Evolutionary conservation across 1,140 invertebrate genomes (phyloP).

Genomic region (Atopsyche davidsoni): DNA sequence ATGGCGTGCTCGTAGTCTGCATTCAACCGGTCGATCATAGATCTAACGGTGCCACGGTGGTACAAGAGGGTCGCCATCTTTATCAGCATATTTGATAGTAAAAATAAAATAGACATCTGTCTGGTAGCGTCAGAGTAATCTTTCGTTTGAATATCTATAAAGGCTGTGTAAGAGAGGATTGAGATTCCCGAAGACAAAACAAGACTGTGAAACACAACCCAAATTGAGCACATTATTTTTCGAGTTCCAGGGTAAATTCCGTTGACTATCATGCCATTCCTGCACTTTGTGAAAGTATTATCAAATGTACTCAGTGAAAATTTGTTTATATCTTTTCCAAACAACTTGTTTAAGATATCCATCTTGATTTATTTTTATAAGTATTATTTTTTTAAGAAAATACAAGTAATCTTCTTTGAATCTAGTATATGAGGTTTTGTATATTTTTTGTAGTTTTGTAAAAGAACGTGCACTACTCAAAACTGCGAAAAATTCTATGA

Average conservation of each 20-base stretch:
- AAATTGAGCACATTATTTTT: not conserved
- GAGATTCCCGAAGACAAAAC: not conserved
- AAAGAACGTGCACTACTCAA: too few relatives aligned
- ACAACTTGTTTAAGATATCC: too few relatives aligned
- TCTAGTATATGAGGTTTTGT: too few relatives aligned
- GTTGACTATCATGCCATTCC: conserved; percentile 5
- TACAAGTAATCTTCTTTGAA: too few relatives aligned
- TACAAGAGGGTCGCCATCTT: conserved; percentile 11
- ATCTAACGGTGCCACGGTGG: conserved; percentile 6
- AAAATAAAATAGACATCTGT: conserved; percentile 19
- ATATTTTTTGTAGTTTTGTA: too few relatives aligned
- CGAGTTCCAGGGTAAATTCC: conserved; percentile 4
- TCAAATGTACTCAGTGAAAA: conserved; percentile 4
- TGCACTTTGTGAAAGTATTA: conserved; percentile 6
- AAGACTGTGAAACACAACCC: not conserved
- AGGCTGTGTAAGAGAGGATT: conserved; percentile 2
- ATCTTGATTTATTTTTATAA: too few relatives aligned
- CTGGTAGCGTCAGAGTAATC: conserved; percentile 19
- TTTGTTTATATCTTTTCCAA: too few relatives aligned
- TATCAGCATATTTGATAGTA: conserved; percentile 12
- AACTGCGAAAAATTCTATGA: too few relatives aligned
- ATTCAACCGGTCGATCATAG: conserved; percentile 13
- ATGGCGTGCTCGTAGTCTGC: conserved; percentile 14
- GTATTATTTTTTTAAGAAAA: too few relatives aligned
- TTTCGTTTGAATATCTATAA: not conserved